Conservation (phyloP, 2,888 invertebrate genomes). For the Tipula confusa region DNA sequence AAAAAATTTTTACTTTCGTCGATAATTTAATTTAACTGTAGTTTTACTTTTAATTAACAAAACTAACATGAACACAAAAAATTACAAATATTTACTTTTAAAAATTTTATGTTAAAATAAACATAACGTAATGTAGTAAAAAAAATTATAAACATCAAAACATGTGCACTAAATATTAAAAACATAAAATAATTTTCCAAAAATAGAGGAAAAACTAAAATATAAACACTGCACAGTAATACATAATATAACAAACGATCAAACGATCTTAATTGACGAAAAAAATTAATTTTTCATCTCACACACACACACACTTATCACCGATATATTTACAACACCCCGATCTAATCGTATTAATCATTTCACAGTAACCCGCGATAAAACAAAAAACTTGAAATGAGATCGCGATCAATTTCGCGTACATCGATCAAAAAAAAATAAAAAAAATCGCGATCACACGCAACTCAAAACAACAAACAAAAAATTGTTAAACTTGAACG, state of each 20-base stretch:
- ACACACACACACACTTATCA: too few species aligned
- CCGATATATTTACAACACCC: background rate
- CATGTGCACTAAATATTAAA: conserved; percentile 3
- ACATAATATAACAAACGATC: conserved; percentile 7
- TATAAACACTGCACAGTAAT: background rate
- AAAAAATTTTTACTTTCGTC: background rate
- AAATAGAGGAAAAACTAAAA: background rate
- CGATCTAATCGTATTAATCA: background rate
- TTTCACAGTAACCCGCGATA: background rate
- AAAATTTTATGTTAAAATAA: conserved; percentile 25
- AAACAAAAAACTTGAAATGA: background rate
- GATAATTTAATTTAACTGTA: background rate
- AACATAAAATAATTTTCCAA: conserved; percentile 9
- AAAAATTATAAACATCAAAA: background rate
- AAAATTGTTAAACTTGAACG: background rate
- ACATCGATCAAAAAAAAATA: background rate
- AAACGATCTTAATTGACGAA: background rate
- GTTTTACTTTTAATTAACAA: background rate
- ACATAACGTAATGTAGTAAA: background rate
- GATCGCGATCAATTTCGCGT: background rate
- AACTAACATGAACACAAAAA: background rate
- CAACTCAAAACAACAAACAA: background rate
- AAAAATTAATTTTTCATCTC: background rate
- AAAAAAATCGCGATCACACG: background rate
- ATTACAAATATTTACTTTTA: background rate